Evolutionary conservation across 2,888 invertebrate species (phyloP).

Genomic region (Slavum lentiscoides): DNA sequence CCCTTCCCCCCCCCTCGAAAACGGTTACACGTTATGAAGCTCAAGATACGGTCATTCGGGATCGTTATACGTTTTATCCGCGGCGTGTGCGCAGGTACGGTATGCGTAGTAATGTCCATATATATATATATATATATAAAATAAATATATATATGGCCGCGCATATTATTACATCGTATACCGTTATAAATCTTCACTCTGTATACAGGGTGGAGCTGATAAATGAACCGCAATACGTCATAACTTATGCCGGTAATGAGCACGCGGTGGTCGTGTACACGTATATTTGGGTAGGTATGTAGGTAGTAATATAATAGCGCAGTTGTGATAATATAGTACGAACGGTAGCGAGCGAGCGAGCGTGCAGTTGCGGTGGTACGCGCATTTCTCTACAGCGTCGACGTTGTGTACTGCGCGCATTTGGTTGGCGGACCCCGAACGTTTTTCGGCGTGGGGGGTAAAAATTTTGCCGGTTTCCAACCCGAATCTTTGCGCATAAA

Average conservation of each 20-base stretch:
- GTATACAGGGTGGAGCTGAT: slow-evolving; percentile 21
- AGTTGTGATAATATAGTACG: too few relatives aligned
- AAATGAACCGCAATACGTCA: slow-evolving; percentile 46
- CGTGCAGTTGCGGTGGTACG: background rate
- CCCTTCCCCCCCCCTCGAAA: background rate
- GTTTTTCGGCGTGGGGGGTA: too few relatives aligned
- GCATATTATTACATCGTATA: background rate
- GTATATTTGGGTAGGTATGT: too few relatives aligned
- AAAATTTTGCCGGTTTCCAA: too few relatives aligned
- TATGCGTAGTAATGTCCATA: background rate
- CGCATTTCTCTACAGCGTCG: background rate
- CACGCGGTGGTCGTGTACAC: background rate
- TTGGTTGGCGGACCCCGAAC: background rate
- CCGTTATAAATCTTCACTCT: slow-evolving; percentile 40
- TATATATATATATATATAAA: too few relatives aligned
- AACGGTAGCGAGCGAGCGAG: background rate
- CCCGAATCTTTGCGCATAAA: too few relatives aligned
- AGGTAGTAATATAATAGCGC: too few relatives aligned
- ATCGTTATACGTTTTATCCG: background rate
- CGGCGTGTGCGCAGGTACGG: background rate
- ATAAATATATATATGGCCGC: too few relatives aligned
- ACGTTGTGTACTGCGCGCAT: background rate
- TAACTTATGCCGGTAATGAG: slow-evolving; percentile 45
- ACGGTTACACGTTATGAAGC: background rate
- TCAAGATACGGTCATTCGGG: slow-evolving; percentile 10